phyloP scores from a whole-genome alignment of 2,797 vertebrate genomes.

The Coilia nasus region DNA sequence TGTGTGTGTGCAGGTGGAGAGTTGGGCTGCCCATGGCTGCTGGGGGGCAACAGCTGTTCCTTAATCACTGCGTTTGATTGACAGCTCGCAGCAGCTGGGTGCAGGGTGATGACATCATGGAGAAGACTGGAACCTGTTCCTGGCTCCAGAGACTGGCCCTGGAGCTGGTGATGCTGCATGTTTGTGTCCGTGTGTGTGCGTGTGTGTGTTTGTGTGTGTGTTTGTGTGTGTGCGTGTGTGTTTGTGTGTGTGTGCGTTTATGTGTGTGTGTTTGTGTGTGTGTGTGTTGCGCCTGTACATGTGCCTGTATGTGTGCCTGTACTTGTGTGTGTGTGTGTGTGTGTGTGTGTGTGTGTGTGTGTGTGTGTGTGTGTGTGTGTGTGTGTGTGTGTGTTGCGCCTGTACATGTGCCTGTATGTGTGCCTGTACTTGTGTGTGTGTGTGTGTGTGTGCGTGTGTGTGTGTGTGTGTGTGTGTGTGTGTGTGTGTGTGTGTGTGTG shows the following conservation, averaged over 20 bases:
- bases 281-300: too few relatives aligned
- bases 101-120: constrained; percentile 68
- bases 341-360: constrained; percentile 25
- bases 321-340: constrained; percentile 34
- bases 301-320: too few relatives aligned
- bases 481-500: constrained; percentile 35
- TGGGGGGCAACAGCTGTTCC: constrained; percentile 48
- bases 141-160: constrained; percentile 44
- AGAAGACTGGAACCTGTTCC: constrained; percentile 42
- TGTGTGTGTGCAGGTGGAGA: constrained; percentile 49
- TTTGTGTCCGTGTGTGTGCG: too few relatives aligned
- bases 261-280: too few relatives aligned
- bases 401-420: background rate
- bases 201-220: too few relatives aligned
- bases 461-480: constrained; percentile 33
- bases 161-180: background rate
- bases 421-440: background rate
- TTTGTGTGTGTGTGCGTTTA: too few relatives aligned
- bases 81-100: constrained; percentile 57
- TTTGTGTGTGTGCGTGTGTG: too few relatives aligned
- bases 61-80: constrained; percentile 56
- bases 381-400: background rate
- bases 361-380: constrained; percentile 41
- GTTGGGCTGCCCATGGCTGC: constrained; percentile 43
- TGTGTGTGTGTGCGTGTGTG: constrained; percentile 13